Percentiles rank a stretch among this genome's conserved stretches.
phyloP scores from a whole-genome alignment of 2,888 invertebrate species.

The Tipula lateralis region DNA sequence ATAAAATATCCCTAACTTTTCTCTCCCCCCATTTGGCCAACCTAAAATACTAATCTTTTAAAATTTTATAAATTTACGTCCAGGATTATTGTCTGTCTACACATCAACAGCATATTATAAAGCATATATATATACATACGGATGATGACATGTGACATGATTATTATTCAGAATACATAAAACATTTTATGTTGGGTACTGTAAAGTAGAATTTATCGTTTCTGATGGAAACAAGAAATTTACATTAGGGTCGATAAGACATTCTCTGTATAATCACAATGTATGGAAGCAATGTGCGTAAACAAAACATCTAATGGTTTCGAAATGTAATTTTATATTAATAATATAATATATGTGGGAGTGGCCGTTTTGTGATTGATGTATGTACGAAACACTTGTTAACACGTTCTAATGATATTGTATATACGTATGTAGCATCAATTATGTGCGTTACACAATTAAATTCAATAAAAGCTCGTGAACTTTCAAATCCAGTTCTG shows the following conservation, averaged over 20 bases:
- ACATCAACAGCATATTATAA: not conserved
- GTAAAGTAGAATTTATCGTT: not conserved
- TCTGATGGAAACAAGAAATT: not conserved
- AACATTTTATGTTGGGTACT: not conserved
- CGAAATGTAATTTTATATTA: not conserved
- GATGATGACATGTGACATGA: not conserved
- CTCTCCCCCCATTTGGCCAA: not conserved
- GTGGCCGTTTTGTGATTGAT: not conserved
- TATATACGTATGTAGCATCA: too few relatives aligned
- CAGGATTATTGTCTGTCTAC: not conserved
- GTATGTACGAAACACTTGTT: conserved; percentile 12
- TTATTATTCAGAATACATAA: not conserved
- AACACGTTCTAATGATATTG: not conserved
- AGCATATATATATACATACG: not conserved
- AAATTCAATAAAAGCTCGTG: not conserved
- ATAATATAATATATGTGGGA: not conserved
- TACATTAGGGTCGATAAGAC: not conserved
- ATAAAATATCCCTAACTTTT: not conserved
- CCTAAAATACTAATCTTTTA: not conserved
- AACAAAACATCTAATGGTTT: not conserved
- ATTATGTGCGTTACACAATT: not conserved
- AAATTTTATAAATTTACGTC: not conserved
- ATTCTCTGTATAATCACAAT: not conserved
- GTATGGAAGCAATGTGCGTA: not conserved
- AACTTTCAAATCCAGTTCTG: not conserved